Percentiles rank a stretch among this genome's conserved stretches.
Conservation (phyloP, 2,797 vertebrate species). For the Cossypha niveicapilla region DNA sequence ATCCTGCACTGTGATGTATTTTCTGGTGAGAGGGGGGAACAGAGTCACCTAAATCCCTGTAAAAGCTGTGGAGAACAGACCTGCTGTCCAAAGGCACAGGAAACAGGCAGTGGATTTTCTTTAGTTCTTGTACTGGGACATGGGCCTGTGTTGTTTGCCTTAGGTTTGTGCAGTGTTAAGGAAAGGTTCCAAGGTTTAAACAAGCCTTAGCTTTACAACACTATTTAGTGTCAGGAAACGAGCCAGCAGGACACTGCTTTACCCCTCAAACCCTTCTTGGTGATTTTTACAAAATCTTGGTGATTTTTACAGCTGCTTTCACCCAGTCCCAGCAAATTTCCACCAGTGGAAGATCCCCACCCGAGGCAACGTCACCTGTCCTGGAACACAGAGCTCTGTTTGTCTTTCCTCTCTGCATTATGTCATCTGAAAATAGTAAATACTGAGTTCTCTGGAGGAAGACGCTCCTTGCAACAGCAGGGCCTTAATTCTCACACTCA, state of each 20-base stretch:
- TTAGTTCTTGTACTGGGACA: neutral
- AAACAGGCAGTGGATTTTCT: neutral
- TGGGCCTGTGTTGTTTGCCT: neutral
- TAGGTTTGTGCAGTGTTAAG: neutral
- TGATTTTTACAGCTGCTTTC: neutral
- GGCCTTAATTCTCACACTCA: fast-evolving
- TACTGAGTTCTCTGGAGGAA: neutral
- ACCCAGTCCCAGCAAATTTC: neutral
- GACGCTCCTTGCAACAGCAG: neutral
- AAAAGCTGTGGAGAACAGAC: neutral
- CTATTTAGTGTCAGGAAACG: fast-evolving
- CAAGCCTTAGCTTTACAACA: neutral
- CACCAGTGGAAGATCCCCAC: neutral
- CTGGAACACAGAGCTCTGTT: neutral
- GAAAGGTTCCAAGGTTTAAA: neutral
- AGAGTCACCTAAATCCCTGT: neutral
- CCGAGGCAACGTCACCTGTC: fast-evolving
- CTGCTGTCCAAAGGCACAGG: neutral
- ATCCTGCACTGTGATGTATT: neutral
- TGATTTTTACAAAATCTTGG: neutral
- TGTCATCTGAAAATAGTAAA: neutral
- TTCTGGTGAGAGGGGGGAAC: neutral
- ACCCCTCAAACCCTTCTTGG: neutral
- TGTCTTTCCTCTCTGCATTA: neutral
- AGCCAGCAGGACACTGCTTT: neutral